Evolutionary conservation across 2,113 vertebrate genomes (phyloP).

Genomic region (Polypterus bichir): DNA sequence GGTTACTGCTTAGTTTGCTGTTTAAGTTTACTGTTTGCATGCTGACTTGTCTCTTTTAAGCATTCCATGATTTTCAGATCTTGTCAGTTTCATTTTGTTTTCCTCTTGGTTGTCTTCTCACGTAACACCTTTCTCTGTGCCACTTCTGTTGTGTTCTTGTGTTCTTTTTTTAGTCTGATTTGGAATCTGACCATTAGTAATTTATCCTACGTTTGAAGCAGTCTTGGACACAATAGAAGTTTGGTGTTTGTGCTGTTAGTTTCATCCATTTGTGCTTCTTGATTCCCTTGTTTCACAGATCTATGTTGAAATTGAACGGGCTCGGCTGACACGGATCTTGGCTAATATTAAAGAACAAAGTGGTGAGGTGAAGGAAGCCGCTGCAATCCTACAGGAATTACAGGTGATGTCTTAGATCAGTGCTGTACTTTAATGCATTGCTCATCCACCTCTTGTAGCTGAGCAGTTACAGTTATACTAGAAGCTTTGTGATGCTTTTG

Average conservation of each 20-base stretch:
- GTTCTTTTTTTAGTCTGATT: not conserved
- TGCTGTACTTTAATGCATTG: not conserved
- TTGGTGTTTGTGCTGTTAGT: not conserved
- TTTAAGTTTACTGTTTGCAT: not conserved
- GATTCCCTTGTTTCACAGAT: conserved; percentile 53
- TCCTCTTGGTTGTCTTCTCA: not conserved
- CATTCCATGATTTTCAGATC: not conserved
- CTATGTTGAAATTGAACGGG: conserved; percentile 95
- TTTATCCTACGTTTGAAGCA: not conserved
- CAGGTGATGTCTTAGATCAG: conserved; percentile 53
- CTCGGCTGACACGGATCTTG: conserved; percentile 83
- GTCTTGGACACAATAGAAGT: not conserved
- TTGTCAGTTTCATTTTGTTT: not conserved
- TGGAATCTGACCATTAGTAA: not conserved
- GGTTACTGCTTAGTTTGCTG: conserved; percentile 40
- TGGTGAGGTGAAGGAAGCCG: conserved; percentile 87
- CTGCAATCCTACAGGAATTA: conserved; percentile 84
- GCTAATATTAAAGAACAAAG: conserved; percentile 86
- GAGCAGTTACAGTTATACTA: too few relatives aligned
- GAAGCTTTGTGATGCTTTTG: too few relatives aligned
- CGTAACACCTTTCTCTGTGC: not conserved
- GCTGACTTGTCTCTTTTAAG: not conserved
- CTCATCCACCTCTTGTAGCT: not conserved
- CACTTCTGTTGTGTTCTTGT: too few relatives aligned
- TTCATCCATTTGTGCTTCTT: conserved; percentile 2